Conservation (phyloP, 2,797 vertebrate genomes). For the Chaetophractus vellerosus region DNA sequence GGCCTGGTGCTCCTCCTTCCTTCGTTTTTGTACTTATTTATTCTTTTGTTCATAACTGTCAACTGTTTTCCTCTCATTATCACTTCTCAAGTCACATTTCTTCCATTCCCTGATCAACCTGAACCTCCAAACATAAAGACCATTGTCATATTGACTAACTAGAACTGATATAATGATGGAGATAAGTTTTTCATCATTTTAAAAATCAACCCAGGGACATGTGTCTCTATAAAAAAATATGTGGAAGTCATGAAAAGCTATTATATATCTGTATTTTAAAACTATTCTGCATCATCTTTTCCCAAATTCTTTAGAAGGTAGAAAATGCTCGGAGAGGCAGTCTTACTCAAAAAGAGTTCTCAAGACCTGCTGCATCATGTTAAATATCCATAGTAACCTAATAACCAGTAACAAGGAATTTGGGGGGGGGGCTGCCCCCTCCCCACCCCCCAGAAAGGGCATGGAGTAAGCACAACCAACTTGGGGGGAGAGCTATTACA, state of each 20-base stretch:
- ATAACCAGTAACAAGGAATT: not conserved
- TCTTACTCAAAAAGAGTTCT: not conserved
- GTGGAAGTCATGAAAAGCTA: not conserved
- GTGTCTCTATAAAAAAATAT: not conserved
- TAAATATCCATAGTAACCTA: not conserved
- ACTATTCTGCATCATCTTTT: not conserved
- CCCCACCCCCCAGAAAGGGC: not conserved
- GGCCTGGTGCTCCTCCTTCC: not conserved
- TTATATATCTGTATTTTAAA: not conserved
- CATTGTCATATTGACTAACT: not conserved
- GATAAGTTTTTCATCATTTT: not conserved
- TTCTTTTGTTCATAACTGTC: not conserved
- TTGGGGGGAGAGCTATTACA: not conserved
- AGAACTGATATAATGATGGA: not conserved
- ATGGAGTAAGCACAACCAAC: not conserved
- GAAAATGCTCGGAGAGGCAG: not conserved
- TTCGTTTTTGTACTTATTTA: not conserved
- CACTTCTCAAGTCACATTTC: conserved; percentile 6
- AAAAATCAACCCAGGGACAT: not conserved
- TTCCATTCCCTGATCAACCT: not conserved
- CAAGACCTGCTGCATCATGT: not conserved
- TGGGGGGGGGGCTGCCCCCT: accelerated
- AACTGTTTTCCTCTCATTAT: not conserved
- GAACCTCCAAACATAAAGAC: not conserved
- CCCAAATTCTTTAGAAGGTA: not conserved